A percentile compares a stretch with the other conserved stretches of the same genome.
Conservation (phyloP, 2,113 vertebrate genomes). For the Actinemys pallida region DNA sequence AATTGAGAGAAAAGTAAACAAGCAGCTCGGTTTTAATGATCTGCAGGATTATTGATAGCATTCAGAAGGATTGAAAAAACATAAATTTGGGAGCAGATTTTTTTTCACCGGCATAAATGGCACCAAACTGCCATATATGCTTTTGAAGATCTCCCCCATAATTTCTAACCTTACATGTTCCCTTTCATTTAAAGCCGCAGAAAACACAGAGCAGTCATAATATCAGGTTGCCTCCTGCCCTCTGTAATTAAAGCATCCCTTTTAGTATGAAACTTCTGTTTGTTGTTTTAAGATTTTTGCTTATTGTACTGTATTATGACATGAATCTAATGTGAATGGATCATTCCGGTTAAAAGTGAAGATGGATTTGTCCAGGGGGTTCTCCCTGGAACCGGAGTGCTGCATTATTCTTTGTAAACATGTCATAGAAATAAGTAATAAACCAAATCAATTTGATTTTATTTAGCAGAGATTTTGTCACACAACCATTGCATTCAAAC, state of each 20-base stretch:
- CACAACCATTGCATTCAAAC: not conserved
- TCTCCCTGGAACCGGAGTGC: not conserved
- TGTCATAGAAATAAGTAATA: not conserved
- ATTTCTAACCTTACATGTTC: not conserved
- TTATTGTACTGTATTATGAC: not conserved
- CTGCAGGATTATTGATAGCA: not conserved
- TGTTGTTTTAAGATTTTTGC: not conserved
- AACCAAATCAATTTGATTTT: not conserved
- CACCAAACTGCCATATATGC: not conserved
- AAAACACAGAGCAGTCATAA: not conserved
- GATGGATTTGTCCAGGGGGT: not conserved
- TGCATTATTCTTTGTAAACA: not conserved
- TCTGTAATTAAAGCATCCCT: not conserved
- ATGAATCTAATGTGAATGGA: not conserved
- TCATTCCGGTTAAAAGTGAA: not conserved
- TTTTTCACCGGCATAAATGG: not conserved
- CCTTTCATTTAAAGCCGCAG: not conserved
- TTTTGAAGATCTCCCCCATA: not conserved
- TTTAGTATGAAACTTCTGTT: fast-evolving
- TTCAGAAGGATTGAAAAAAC: not conserved
- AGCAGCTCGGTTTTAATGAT: not conserved
- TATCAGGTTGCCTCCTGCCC: not conserved
- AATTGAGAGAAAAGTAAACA: not conserved
- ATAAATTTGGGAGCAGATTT: not conserved
- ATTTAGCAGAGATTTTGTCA: not conserved